Evolutionary conservation across 2,888 invertebrate species (phyloP), one percentile per base, ranked within the genome.

Genomic region (Micoletzkya japonica): DNA sequence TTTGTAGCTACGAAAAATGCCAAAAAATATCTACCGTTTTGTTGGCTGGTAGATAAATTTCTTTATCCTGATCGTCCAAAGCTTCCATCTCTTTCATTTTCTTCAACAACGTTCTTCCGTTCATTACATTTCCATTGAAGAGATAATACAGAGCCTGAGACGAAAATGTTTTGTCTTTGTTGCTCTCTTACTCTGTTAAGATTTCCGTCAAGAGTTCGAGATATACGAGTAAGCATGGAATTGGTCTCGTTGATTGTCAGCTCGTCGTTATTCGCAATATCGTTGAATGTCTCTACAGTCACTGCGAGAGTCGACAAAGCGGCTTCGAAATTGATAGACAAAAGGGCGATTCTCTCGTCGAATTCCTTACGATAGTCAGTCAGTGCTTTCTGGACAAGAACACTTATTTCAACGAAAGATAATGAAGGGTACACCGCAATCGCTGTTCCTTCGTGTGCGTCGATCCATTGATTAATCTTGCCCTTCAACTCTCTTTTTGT

Each of bases 121-220:
- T 52, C 64, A 64, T 64, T n/a, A 64, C 64, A 36, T 64, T 36
- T 17, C 64, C 64, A 36, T 50, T 24, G 64, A 64, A 64, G 0
- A 64, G 64, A 52, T 52, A 24, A 26, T 52, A n/a, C 14, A 64
- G 36, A 17, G 64, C 32, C 64, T 64, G 36, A 64, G 36, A 24
- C 52, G 10, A n/a, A 6, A 7, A 52, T 17, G 24, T 52, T 52
- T 52, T n/a, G 6, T 20, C 24, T 52, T 7, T 24, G 52, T 52
- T n/a, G 17, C 17, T 39, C 39, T 7, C 24, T 52, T n/a, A 34
- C 64, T 36, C 52, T 64, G 0, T 36, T 28, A 30, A 64, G 52
- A 36, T 64, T 64, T 26, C 32, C 52, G 26, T 64, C 64, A 2
- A 64, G 26, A 10, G 52, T 26, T 32, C 52, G 52, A 6, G 64